Evolutionary conservation across 2,797 vertebrate species (phyloP), one percentile per base, ranked within the genome.

Genomic region (Melanotaenia boesemani): DNA sequence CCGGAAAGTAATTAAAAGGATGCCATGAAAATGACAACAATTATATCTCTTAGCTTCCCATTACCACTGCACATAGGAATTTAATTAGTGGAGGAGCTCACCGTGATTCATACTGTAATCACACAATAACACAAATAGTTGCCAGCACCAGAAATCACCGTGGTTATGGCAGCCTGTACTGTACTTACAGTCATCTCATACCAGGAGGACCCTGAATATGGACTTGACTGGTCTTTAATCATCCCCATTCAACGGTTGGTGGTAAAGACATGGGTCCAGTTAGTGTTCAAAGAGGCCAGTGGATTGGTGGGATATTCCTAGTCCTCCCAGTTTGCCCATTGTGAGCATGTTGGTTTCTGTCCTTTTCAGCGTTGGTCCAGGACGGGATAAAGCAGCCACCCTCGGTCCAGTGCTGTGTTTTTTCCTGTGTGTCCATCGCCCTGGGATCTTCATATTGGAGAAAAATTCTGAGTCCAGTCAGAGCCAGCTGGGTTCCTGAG

Each of bases 1-100:
- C 94, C 93, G 89, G 90, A 94, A 94, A 93, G 93, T 94, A 95
- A 95, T 95, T 95, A 95, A 94, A 95, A 91, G 91, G 91, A 94
- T 91, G 90, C 85, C 86, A 85, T 86, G 84, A 91, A 92, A 93
- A 94, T 78, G 85, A 92, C 92, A 93, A 93, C 93, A 95, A 93
- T 94, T 94, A 91, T 94, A 93, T 94, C 93, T 94, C 89, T 94
- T 93, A 90, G 88, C 89, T 93, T 93, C 90, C 88, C 88, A 91
- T 93, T 94, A 92, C 85, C 65, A 74, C 91, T 82, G 81, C 90
- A 90, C 86, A 87, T 90, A 80, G 79, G 86, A 89, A 92, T 94
- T 94, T 91, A 94, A 95, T 95, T 94, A 94, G 89, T 87, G 85
- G 82, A 77, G 83, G 61, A 70, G 86, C 87, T 89, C 81, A 81